Base-by-base conservation (phyloP, 2,113 vertebrate species). In the Gorilla gorilla region DNA sequence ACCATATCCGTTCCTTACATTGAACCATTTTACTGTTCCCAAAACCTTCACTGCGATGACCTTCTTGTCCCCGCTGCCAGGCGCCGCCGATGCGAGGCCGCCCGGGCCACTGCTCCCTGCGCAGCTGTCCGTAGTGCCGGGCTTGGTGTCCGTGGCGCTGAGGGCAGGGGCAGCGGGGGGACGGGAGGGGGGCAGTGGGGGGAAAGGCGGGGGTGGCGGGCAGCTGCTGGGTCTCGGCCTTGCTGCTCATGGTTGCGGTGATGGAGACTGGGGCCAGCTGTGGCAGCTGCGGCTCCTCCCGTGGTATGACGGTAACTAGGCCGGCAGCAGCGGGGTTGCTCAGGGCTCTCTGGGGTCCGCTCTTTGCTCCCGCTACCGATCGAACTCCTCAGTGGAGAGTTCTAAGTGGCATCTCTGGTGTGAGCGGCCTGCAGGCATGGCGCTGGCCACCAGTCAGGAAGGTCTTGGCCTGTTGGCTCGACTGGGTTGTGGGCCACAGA, bases 21-120 rank as follows among this genome's bases (percentile, higher is more conserved):
- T 99, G 99, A 99, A 99, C 99, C 99, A 99, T 99, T 99, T 99
- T 96, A 99, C 99, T 99, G 99, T 99, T 98, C 99, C 99, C 99
- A 99, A 99, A 99, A 99, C 99, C 99, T 99, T 99, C 99, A 99
- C 99, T 99, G 99, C 99, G 99, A 99, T 99, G 99, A 99, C 99
- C 99, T 99, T 99, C 99, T 99, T 99, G 99, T 99, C 99, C 99
- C 98, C 99, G 99, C 99, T 99, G 98, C 99, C 99, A 99, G 99
- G 99, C 99, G 99, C 99, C 99, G 99, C 99, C 98, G 99, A 97
- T 97, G 98, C 93, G 94, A 98, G 97, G 95, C 97, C 98, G 91
- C 98, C 98, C 97, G 99, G 99, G 98, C 98, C 98, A 98, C 99
- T 99, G 98, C 98, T 98, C 98, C 99, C 98, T 99, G 96, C 96